These are phyloP conservation scores for Ochlodes sylvanus DNA, from an alignment of 2,888 invertebrate genomes.

Conservation along the genomic window DNA sequence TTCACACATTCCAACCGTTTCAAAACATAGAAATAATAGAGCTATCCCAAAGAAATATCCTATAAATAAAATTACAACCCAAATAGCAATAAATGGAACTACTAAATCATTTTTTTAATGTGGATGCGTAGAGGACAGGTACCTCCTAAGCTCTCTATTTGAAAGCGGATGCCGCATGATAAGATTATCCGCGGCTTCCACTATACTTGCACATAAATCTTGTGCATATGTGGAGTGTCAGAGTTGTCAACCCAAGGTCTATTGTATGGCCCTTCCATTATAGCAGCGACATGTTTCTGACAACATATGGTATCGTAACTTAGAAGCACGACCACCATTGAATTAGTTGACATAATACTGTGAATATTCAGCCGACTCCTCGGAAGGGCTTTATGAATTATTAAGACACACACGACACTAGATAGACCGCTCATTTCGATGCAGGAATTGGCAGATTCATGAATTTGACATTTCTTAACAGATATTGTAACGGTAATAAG, in stretches of 20 bases:
- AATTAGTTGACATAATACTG: neutral
- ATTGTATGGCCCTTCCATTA: conserved; percentile 42
- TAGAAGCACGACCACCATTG: conserved; percentile 10
- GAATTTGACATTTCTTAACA: too few species aligned
- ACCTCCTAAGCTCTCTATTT: too few species aligned
- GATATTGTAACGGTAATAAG: too few species aligned
- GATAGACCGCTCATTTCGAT: neutral
- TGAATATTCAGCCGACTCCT: neutral
- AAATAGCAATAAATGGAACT: too few species aligned
- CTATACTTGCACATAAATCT: conserved; percentile 22
- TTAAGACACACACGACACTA: neutral
- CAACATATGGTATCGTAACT: conserved; percentile 29
- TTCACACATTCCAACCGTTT: too few species aligned
- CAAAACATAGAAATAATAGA: too few species aligned
- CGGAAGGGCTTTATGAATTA: neutral
- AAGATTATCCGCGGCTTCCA: conserved; percentile 17
- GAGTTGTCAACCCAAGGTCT: conserved; percentile 27
- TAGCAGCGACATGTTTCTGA: conserved; percentile 36
- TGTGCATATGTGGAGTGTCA: conserved; percentile 21
- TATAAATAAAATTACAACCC: too few species aligned
- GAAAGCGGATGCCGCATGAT: conserved; percentile 7
- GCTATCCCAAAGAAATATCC: too few species aligned
- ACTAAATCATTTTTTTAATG: too few species aligned
- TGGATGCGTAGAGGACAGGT: too few species aligned
- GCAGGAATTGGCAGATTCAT: too few species aligned